Evolutionary conservation across 2,797 vertebrate species (phyloP).

Genomic region (Spatula versicolor): DNA sequence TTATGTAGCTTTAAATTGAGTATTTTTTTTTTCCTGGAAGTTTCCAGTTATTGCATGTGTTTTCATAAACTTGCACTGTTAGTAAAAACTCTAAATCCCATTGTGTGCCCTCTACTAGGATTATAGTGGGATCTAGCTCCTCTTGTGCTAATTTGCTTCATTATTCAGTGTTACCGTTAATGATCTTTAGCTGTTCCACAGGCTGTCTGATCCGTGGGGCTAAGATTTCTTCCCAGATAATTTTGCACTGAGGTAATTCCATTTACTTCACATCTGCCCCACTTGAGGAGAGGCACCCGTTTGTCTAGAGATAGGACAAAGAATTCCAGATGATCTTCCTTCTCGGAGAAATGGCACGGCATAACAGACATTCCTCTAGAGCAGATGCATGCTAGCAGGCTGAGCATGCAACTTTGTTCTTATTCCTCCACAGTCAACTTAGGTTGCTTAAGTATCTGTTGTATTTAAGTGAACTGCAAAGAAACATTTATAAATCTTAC

Average conservation of each 20-base stretch:
- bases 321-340: conserved; percentile 29
- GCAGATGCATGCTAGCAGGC: neutral
- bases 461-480: neutral
- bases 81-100: neutral
- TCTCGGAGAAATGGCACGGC: neutral
- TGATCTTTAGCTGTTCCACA: neutral
- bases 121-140: neutral
- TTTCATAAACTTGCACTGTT: neutral
- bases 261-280: neutral
- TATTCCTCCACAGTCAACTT: neutral
- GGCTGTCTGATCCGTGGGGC: neutral
- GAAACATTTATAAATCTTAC: neutral
- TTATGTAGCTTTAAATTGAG: neutral
- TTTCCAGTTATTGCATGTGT: neutral
- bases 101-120: neutral
- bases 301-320: conserved; percentile 28
- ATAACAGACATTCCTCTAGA: conserved; percentile 25
- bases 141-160: neutral
- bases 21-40: neutral
- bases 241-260: conserved; percentile 18
- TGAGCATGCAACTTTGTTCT: neutral
- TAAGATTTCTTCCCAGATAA: neutral
- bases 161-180: neutral
- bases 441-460: neutral
- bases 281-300: conserved; percentile 25